Evolutionary conservation across 2,797 vertebrate species (phyloP).

Genomic region (Austrolebias charrua): DNA sequence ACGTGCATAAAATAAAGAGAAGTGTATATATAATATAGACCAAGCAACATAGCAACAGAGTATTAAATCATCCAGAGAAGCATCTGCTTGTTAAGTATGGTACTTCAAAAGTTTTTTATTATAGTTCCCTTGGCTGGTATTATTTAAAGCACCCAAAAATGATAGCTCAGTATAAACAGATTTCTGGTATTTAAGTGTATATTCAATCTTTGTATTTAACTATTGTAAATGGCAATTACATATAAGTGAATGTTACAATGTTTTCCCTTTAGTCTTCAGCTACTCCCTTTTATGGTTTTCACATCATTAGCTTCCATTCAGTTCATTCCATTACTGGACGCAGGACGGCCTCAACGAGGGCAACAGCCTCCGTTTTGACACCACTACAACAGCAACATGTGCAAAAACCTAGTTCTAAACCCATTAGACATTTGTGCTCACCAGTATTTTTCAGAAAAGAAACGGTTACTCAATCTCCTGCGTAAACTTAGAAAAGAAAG

Average conservation of each 20-base stretch:
- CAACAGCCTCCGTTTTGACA: not conserved
- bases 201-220: constrained; percentile 77
- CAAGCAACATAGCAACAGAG: constrained; percentile 19
- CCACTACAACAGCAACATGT: too few relatives aligned
- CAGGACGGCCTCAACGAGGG: constrained; percentile 47
- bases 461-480: too few relatives aligned
- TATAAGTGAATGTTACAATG: constrained; percentile 58
- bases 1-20: constrained; percentile 27
- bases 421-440: too few relatives aligned
- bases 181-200: constrained; percentile 70
- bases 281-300: constrained; percentile 41
- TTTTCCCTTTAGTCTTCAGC: constrained; percentile 64
- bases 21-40: constrained; percentile 15
- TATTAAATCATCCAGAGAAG: constrained; percentile 27
- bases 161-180: constrained; percentile 54
- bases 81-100: constrained; percentile 34
- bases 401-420: not conserved
- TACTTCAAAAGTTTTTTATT: constrained; percentile 38
- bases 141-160: constrained; percentile 33
- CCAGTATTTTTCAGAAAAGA: too few relatives aligned
- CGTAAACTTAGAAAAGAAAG: too few relatives aligned
- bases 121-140: constrained; percentile 41
- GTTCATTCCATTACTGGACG: constrained; percentile 75
- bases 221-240: constrained; percentile 67
- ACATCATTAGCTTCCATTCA: constrained; percentile 54